These are phyloP conservation scores for Notechis scutatus DNA, from an alignment of 2,113 vertebrate genomes.

Conservation along the genomic window DNA sequence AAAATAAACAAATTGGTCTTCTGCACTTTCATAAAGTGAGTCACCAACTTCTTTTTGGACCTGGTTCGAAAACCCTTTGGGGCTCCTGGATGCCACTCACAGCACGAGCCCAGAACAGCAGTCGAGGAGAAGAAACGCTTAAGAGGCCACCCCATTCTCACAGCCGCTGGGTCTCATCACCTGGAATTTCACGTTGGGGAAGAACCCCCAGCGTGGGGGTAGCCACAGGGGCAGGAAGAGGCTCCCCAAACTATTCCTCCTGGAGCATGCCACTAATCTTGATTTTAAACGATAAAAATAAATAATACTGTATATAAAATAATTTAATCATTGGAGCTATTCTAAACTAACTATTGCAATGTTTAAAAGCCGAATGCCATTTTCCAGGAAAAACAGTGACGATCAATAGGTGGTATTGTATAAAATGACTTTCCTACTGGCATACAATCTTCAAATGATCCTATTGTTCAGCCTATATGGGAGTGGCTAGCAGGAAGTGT, in stretches of 20 bases:
- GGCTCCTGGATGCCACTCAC: background rate
- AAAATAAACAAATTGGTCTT: background rate
- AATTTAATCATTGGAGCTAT: background rate
- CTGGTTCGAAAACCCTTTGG: background rate
- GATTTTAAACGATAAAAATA: background rate
- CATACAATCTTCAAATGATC: background rate
- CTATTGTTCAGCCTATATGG: background rate
- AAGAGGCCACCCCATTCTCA: background rate
- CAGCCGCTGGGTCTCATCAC: background rate
- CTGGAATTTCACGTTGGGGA: background rate
- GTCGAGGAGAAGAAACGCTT: too few relatives aligned
- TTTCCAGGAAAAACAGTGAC: background rate
- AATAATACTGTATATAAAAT: background rate
- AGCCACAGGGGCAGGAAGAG: background rate
- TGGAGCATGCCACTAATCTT: background rate
- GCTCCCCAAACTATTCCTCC: background rate
- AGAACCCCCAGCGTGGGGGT: background rate
- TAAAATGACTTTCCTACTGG: background rate
- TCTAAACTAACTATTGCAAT: background rate
- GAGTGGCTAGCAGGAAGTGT: background rate
- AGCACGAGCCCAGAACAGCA: background rate
- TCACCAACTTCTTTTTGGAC: background rate
- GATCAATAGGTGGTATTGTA: background rate
- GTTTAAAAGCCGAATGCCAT: background rate
- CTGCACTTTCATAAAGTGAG: background rate